phyloP scores from a whole-genome alignment of 2,113 vertebrate species.

The Oostethus manadensis region DNA sequence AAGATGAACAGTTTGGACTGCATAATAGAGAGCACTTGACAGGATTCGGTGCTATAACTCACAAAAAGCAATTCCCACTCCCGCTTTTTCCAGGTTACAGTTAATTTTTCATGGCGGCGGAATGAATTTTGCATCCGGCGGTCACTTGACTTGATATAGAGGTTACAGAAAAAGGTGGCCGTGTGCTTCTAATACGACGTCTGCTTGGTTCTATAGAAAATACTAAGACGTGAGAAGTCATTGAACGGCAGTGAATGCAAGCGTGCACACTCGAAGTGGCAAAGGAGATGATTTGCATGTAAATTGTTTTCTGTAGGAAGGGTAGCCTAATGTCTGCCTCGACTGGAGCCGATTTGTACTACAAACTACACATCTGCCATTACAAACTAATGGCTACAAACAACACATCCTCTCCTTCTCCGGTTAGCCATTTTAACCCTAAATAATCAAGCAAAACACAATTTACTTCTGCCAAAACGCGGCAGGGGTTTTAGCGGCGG shows the following conservation, averaged over 20 bases:
- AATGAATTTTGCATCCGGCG: constrained; percentile 68
- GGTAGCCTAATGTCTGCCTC: too few species aligned
- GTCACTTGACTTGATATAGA: constrained; percentile 74
- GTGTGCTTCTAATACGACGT: too few species aligned
- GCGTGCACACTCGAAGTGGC: constrained; percentile 56
- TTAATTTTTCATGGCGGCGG: constrained; percentile 67
- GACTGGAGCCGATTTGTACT: constrained; percentile 21
- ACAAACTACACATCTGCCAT: too few species aligned
- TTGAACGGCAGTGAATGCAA: constrained; percentile 68
- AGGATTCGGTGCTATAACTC: constrained; percentile 64
- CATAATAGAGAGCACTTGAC: too few species aligned
- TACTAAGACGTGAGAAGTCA: constrained; percentile 61
- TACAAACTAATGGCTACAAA: neutral
- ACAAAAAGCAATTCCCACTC: constrained; percentile 68
- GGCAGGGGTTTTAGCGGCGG: too few species aligned
- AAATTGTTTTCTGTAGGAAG: constrained; percentile 67
- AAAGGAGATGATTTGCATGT: constrained; percentile 75
- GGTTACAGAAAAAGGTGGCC: constrained; percentile 52
- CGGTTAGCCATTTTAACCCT: too few species aligned
- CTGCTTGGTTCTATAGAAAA: constrained; percentile 63
- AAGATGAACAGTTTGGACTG: too few species aligned
- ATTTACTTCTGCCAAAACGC: too few species aligned
- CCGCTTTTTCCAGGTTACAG: constrained; percentile 61
- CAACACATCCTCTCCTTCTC: too few species aligned
- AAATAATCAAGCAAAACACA: too few species aligned